Evolutionary conservation across 2,113 vertebrate genomes (phyloP), one percentile per base, ranked within the genome.

Genomic region (Phyllostomus discolor): DNA sequence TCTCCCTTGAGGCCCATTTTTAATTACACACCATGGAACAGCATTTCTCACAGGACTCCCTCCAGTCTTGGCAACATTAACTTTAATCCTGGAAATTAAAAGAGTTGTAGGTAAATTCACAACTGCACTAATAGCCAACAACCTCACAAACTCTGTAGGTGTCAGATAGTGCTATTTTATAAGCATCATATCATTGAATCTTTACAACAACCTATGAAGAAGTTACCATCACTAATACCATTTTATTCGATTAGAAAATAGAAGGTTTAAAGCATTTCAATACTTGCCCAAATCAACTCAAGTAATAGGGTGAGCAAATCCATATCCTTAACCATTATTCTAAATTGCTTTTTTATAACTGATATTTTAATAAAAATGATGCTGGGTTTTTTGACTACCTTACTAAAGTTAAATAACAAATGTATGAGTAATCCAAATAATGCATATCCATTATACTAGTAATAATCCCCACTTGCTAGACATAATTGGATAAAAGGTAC

Each of bases 341-440:
- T 84, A 85, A 81, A 89, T 16, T 86, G 33, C 35, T 9, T 50
- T 94, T 70, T 86, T 33, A 69, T n/a, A 46, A 64, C 24, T 67
- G 15, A 2, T 87, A 7, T 33, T 87, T 90, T 78, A 64, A 76
- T 57, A 64, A 75, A 95, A 96, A 84, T n/a, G 16, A 11, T 78
- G 54, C 35, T 90, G 31, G 22, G 28, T 31, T 12, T 88, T 91
- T 80, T n/a, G 9, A 84, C 43, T 12, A 69, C 43, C 82, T 86
- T 62, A 54, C 43, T 86, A 79, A 92, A 90, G 72, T 81, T 54
- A 87, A 95, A 57, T 38, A 82, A 80, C 50, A 94, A 41, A 93
- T 69, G 17, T 64, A 28, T 75, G 19, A 73, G 59, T 90, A 87
- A 95, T 26, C 46, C 38, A 72, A 95, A 80, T 62, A 64, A 10